Conservation (phyloP, 2,113 vertebrate genomes). For the Bufo gargarizans region DNA sequence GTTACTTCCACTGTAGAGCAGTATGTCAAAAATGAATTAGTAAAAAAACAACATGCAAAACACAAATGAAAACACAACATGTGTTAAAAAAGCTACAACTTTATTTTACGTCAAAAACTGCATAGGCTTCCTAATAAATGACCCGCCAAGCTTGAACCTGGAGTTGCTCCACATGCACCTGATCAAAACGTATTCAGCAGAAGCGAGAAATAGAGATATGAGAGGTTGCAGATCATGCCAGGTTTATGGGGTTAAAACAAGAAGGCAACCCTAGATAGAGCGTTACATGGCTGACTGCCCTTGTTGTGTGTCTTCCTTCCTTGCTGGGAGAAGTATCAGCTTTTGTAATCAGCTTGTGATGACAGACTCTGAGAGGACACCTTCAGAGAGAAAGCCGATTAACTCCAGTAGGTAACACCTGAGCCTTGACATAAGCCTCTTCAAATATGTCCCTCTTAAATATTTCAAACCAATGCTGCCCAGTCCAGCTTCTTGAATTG, state of each 20-base stretch:
- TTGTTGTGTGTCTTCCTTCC: constrained; percentile 28
- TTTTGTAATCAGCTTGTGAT: constrained; percentile 56
- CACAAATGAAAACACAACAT: too few relatives aligned
- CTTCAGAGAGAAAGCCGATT: constrained; percentile 57
- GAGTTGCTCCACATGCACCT: too few relatives aligned
- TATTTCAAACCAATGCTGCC: constrained; percentile 47
- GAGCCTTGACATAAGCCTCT: constrained; percentile 57
- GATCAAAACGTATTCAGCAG: neutral
- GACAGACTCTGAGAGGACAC: constrained; percentile 56
- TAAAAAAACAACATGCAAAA: too few relatives aligned
- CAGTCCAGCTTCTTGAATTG: constrained; percentile 45
- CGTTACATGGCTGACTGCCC: constrained; percentile 48
- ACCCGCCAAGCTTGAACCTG: neutral
- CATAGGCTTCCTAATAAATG: neutral
- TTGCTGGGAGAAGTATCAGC: constrained; percentile 45
- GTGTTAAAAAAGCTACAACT: too few relatives aligned
- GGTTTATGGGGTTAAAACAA: constrained; percentile 33
- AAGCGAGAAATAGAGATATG: neutral
- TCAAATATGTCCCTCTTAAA: constrained; percentile 56
- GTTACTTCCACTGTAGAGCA: too few relatives aligned
- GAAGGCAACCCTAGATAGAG: constrained; percentile 43
- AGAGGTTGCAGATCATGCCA: neutral
- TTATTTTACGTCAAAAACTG: too few relatives aligned
- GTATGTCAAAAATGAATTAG: too few relatives aligned
- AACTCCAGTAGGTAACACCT: constrained; percentile 55